Conservation (phyloP, 1,140 invertebrate species). For the Drosophila punjabiensis region DNA sequence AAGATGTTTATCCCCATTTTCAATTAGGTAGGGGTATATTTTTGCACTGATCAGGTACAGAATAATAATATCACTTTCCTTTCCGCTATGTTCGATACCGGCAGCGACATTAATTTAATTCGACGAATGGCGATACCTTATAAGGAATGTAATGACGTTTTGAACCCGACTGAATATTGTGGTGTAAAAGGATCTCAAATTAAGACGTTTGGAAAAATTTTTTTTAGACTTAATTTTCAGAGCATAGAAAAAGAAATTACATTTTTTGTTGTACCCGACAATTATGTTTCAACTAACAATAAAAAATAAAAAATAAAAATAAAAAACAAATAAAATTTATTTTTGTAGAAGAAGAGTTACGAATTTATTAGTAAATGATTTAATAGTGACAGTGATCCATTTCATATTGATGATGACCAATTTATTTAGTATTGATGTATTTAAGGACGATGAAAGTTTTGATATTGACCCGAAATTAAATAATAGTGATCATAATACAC, state of each 20-base stretch:
- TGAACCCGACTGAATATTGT: background rate
- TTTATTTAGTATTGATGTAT: no score
- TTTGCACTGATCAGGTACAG: background rate
- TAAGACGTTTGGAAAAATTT: no score
- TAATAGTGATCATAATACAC: no score
- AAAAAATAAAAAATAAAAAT: no score
- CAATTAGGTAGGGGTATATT: background rate
- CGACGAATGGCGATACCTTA: background rate
- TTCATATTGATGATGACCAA: no score
- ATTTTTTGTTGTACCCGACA: no score
- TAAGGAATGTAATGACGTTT: background rate
- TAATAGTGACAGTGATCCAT: no score
- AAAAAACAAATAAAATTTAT: background rate
- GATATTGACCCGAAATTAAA: background rate
- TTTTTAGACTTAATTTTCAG: no score
- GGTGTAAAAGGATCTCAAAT: background rate
- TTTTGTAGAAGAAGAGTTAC: no score
- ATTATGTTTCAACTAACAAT: background rate
- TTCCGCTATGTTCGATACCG: background rate
- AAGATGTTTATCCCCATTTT: background rate
- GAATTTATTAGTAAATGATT: no score
- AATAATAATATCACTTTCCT: background rate
- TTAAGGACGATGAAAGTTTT: no score
- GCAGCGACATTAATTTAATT: background rate
- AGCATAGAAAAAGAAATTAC: background rate